Evolutionary conservation across 2,888 invertebrate genomes (phyloP).

Genomic region (Polydrusus cervinus): DNA sequence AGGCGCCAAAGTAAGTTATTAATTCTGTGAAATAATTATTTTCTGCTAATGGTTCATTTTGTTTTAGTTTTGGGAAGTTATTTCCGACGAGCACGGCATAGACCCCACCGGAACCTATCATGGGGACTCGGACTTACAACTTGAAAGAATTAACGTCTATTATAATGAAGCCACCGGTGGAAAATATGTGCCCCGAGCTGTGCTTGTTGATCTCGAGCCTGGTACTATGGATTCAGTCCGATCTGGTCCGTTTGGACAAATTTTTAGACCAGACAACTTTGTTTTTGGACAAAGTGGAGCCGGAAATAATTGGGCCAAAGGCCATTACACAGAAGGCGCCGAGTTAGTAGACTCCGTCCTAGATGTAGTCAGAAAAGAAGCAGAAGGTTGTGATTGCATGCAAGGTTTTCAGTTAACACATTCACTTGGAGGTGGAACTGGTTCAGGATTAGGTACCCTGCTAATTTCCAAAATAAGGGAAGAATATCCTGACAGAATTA

Average conservation of each 20-base stretch:
- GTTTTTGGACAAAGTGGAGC: constrained; percentile 92
- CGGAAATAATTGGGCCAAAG: constrained; percentile 91
- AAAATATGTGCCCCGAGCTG: constrained; percentile 94
- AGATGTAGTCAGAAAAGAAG: constrained; percentile 89
- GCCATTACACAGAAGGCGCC: constrained; percentile 94
- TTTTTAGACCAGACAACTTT: constrained; percentile 96
- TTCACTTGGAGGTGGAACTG: constrained; percentile 96
- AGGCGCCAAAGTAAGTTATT: constrained; percentile 86
- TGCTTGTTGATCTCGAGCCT: constrained; percentile 95
- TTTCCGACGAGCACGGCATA: constrained; percentile 95
- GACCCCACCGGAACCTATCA: constrained; percentile 92
- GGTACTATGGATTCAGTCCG: constrained; percentile 98
- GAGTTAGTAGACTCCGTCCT: constrained; percentile 89
- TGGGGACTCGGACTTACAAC: constrained; percentile 92
- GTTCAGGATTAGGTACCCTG: constrained; percentile 96
- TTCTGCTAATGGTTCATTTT: constrained; percentile 27
- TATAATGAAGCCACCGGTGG: constrained; percentile 95
- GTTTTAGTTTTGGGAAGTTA: constrained; percentile 93
- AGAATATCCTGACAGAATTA: constrained; percentile 98
- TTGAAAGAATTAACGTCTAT: constrained; percentile 96
- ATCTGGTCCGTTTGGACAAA: constrained; percentile 94
- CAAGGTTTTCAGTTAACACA: constrained; percentile 96
- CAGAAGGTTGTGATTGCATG: constrained; percentile 92
- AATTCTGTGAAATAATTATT: constrained; percentile 8
- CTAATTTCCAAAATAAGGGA: constrained; percentile 97